Conservation (phyloP, 2,113 vertebrate species). For the Nothobranchius furzeri region DNA sequence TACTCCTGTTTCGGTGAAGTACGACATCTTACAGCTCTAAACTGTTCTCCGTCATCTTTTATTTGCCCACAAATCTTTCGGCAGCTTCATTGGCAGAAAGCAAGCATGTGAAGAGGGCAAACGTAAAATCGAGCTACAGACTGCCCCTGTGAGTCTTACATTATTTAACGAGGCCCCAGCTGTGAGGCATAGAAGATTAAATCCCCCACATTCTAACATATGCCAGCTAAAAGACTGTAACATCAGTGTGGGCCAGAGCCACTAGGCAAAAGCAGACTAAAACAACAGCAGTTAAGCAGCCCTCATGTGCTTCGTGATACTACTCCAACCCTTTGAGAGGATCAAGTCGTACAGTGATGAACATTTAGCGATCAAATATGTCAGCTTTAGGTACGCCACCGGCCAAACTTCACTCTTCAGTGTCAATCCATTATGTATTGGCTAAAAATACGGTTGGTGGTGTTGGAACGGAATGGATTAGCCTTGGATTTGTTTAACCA, state of each 20-base stretch:
- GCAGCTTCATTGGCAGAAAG: slow-evolving; percentile 53
- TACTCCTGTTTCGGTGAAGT: slow-evolving; percentile 35
- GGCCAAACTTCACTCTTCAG: slow-evolving; percentile 48
- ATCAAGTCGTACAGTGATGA: slow-evolving; percentile 64
- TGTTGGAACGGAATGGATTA: slow-evolving; percentile 63
- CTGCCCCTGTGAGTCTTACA: slow-evolving; percentile 72
- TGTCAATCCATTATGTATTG: slow-evolving; percentile 64
- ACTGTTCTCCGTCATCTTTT: slow-evolving; percentile 35
- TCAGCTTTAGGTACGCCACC: slow-evolving; percentile 60
- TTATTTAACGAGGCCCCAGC: slow-evolving; percentile 77
- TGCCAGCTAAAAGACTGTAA: slow-evolving; percentile 68
- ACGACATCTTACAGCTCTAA: slow-evolving; percentile 29
- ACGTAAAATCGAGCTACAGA: slow-evolving; percentile 66
- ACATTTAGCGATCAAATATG: slow-evolving; percentile 66
- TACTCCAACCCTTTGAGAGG: slow-evolving; percentile 55
- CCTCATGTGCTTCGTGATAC: slow-evolving; percentile 38
- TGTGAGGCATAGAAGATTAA: slow-evolving; percentile 77
- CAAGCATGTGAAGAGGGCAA: slow-evolving; percentile 71
- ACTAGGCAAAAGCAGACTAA: slow-evolving; percentile 64
- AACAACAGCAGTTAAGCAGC: slow-evolving; percentile 60
- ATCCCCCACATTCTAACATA: slow-evolving; percentile 71
- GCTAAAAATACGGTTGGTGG: slow-evolving; percentile 60
- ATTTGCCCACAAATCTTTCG: slow-evolving; percentile 52
- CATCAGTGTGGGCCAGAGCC: slow-evolving; percentile 61
- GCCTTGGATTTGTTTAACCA: slow-evolving; percentile 55